A percentile compares a stretch with the other conserved stretches of the same genome.
Evolutionary conservation across 2,888 invertebrate species (phyloP).

Genomic region (Tipula unca): DNA sequence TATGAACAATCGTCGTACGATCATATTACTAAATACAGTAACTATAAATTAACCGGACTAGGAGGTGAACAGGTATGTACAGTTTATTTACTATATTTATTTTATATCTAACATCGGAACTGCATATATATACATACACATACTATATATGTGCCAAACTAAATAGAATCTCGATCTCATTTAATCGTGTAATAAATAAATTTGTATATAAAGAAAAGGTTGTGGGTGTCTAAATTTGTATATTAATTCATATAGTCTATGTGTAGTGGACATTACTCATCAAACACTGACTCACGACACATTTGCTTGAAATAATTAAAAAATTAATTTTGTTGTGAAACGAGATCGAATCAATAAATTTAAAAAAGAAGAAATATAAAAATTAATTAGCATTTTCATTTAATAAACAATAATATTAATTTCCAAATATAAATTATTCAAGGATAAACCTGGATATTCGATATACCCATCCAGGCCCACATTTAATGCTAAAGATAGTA

Average conservation of each 20-base stretch:
- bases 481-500: constrained; percentile 14
- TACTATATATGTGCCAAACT: background rate
- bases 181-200: background rate
- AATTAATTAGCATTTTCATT: constrained; percentile 15
- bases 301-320: background rate
- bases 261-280: background rate
- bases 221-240: background rate
- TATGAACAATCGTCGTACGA: background rate
- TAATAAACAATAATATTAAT: background rate
- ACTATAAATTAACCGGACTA: background rate
- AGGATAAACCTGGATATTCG: constrained; percentile 17
- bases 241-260: background rate
- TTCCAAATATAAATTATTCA: background rate
- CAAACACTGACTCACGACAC: background rate
- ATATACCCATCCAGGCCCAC: constrained; percentile 2
- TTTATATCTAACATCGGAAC: background rate
- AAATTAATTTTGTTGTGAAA: background rate
- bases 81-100: background rate
- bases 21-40: constrained; percentile 16
- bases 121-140: background rate
- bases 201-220: background rate
- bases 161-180: background rate
- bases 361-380: too few species aligned
- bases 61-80: constrained; percentile 2
- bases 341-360: background rate